Base-by-base conservation (phyloP, 2,797 vertebrate genomes). In the Fistularia commersonii region DNA sequence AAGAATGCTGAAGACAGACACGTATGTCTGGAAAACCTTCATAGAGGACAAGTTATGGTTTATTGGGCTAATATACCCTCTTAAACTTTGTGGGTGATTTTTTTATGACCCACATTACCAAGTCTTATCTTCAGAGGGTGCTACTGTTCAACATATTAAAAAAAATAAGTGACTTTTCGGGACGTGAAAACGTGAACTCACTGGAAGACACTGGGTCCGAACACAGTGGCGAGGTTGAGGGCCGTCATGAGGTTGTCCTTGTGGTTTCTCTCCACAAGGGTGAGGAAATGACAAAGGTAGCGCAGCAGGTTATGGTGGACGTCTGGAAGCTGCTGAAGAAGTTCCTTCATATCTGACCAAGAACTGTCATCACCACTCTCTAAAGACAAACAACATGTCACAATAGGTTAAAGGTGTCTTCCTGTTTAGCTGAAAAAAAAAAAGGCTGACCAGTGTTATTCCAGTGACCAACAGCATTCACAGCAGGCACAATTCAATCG, bases 121-220 rank as follows among this genome's bases (percentile, higher is more conserved):
- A 2, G 23, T 23, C 23, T 23, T 23, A 23, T 23, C 23, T 23
- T 23, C 23, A 2, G 23, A 23, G 23, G 23, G 23, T 23, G 23
- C 23, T 23, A 23, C 23, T 23, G 23, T 23, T 23, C 23, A 23
- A 23, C 23, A 23, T 4, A 23, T 23, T n/a, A n/a, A n/a, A 23
- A 23, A 23, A 23, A 23, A 23, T 23, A 23, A 43, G 3, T 13
- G 13, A 31, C 6, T 45, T 10, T 8, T 31, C 5, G 38, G 5
- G 5, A 6, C 11, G 38, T 10, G 41, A 23, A 34, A 12, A 11
- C 5, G 48, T 11, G 2, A 13, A 88, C 94, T 96, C 89, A 98
- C 95, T 92, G 92, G 84, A 98, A 98, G 69, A 93, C 89, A 45
- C 87, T 98, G 72, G 96, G 94, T 69, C 94, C 94, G 76, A 98